These are phyloP conservation scores for Muntiacus muntjak DNA, from an alignment of 2,113 vertebrate genomes.

Conservation along the genomic window DNA sequence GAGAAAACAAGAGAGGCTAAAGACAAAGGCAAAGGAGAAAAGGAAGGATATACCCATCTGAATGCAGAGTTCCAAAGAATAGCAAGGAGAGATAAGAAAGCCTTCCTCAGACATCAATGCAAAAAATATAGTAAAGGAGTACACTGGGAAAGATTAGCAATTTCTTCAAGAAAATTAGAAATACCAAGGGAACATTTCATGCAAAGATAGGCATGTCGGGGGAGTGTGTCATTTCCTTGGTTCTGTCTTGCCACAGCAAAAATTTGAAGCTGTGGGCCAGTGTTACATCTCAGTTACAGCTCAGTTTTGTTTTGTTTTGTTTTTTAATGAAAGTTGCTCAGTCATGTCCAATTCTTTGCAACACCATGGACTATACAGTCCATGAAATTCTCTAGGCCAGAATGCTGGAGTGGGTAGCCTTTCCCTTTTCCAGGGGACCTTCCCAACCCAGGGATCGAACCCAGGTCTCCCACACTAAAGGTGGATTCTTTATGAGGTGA, in stretches of 20 bases:
- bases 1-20: background rate
- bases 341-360: background rate
- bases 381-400: background rate
- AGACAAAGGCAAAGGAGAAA: background rate
- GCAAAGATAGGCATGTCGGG: background rate
- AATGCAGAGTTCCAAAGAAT: background rate
- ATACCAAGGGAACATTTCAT: background rate
- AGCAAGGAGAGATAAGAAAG: background rate
- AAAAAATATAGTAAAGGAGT: background rate
- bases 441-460: accelerated
- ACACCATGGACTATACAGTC: background rate
- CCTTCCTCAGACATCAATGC: background rate
- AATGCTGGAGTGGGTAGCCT: background rate
- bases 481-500: background rate
- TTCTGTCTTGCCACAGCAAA: background rate
- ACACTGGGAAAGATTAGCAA: background rate
- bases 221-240: background rate
- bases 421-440: background rate
- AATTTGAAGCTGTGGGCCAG: background rate
- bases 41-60: background rate
- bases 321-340: background rate
- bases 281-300: background rate
- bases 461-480: background rate
- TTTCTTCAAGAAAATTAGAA: background rate
- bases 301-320: too few species aligned